Evolutionary conservation across 92 coral and sea anemone genomes (phyloP), one percentile per base, ranked within the genome.

Genomic region (Parazoanthus swiftii): DNA sequence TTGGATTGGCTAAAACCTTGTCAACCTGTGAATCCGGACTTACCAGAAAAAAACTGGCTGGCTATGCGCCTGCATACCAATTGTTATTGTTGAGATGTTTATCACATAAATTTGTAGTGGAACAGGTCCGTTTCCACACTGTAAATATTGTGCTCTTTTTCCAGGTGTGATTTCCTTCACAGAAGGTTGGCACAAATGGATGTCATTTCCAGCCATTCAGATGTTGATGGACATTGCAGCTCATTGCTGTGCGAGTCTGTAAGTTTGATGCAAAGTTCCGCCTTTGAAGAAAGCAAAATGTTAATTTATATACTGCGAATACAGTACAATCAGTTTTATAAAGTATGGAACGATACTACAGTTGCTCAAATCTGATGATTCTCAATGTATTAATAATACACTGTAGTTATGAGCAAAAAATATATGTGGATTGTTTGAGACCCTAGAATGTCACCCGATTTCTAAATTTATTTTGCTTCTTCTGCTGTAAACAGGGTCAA

Each of bases 191-290:
- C 99, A 96, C 76, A 93, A 91, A 68, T 96, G 99, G 99, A 93
- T 96, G 97, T 89, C 94, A 16, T 96, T 94, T 77, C 99, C 99
- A 58, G 97, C 99, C 48, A 92, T 93, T 79, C 99, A 96, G 83
- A 92, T 96, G 93, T 89, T 96, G 82, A 96, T 96, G 94, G 95
- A 94, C 75, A 95, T 96, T 70, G 92, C 95, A 74, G 92, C 95
- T 33, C 97, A 95, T n/a, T 96, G 99, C 89, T 95, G 98, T 89
- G 91, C 96, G 58, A 95, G 94, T 82, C 85, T 96, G 99, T 96
- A 86, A 93, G 99, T 88, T 1, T 42, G 56, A 54, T 54, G 3
- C 59, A 54, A 54, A 35, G 43, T 43, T 10, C 39, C 23, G 39
- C 16, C 48, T 20, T 72, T 86, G 20, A 58, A 58, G 8, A 23